Evolutionary conservation across 2,797 vertebrate species (phyloP).

Genomic region (Avahi laniger): DNA sequence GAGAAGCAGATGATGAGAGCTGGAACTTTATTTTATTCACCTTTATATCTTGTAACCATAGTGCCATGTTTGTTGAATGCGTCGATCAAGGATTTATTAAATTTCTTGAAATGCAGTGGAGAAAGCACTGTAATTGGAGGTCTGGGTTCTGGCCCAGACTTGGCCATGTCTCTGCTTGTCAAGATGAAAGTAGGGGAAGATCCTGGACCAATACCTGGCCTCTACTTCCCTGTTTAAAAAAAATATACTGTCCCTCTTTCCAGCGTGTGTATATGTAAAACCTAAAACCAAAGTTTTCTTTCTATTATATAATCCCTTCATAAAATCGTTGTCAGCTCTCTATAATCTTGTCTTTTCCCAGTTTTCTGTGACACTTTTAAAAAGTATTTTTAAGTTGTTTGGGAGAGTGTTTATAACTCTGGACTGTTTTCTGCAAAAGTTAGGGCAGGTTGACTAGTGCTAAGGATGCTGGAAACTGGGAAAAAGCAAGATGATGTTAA

Average conservation of each 20-base stretch:
- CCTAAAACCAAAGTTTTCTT: constrained; percentile 24
- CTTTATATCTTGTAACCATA: not conserved
- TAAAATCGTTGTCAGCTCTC: constrained; percentile 23
- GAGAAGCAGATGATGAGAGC: not conserved
- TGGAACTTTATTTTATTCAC: not conserved
- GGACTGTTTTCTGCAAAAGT: not conserved
- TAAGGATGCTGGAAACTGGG: not conserved
- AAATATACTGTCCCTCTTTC: not conserved
- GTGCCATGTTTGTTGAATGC: not conserved
- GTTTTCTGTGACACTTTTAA: constrained; percentile 32
- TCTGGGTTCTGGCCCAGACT: not conserved
- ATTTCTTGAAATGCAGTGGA: not conserved
- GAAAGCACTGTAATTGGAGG: not conserved
- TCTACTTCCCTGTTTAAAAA: constrained; percentile 20
- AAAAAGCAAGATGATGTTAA: not conserved
- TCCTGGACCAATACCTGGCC: not conserved
- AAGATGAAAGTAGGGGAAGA: constrained; percentile 38
- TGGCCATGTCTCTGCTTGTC: constrained; percentile 31
- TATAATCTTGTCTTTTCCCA: not conserved
- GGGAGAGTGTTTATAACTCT: not conserved
- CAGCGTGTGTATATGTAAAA: not conserved
- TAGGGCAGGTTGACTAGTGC: not conserved
- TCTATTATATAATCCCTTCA: not conserved
- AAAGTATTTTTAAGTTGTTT: constrained; percentile 15
- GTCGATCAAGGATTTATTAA: not conserved